These are phyloP conservation scores for Brachyptera risi DNA, from an alignment of 2,888 invertebrate species.

Conservation along the genomic window DNA sequence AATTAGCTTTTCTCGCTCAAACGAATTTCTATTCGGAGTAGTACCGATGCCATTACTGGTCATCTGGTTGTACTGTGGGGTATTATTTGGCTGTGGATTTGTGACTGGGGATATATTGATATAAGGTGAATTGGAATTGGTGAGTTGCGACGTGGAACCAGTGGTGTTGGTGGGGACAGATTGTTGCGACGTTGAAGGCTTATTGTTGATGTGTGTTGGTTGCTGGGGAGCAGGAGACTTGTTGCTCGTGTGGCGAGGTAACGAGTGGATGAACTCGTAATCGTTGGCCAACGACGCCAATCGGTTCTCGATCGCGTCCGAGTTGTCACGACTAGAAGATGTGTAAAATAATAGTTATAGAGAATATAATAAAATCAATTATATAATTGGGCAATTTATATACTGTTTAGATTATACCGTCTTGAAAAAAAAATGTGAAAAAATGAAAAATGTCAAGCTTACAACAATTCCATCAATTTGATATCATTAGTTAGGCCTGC, in stretches of 20 bases:
- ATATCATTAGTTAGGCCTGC: too few species aligned
- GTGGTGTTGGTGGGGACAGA: background rate
- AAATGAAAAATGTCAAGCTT: too few species aligned
- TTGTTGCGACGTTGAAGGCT: conserved; percentile 21
- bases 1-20: conserved; percentile 26
- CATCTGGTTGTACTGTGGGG: background rate
- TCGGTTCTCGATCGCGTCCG: conserved; percentile 48
- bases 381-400: too few species aligned
- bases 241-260: conserved; percentile 14
- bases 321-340: conserved; percentile 38
- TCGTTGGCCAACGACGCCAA: conserved; percentile 48
- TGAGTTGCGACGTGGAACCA: background rate
- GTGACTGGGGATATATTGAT: background rate
- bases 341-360: too few species aligned
- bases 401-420: too few species aligned
- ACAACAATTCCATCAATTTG: too few species aligned
- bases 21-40: background rate
- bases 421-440: too few species aligned
- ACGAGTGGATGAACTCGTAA: conserved; percentile 44
- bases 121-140: background rate
- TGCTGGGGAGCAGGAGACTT: background rate
- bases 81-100: too few species aligned
- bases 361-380: too few species aligned
- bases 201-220: background rate
- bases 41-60: background rate